phyloP scores from a whole-genome alignment of 2,113 vertebrate genomes.

The Columba janthina region DNA sequence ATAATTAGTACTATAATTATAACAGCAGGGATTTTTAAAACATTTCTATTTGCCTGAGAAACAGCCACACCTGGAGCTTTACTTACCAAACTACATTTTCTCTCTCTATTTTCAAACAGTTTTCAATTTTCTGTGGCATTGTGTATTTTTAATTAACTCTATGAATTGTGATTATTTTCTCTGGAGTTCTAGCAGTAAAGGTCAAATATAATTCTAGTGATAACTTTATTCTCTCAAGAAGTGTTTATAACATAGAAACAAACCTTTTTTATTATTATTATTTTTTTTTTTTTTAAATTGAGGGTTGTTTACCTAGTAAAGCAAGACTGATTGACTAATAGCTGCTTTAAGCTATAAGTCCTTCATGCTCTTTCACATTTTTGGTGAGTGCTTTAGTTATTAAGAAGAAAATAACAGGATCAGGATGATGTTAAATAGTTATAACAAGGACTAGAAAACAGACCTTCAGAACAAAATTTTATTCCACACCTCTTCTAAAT shows the following conservation, averaged over 20 bases:
- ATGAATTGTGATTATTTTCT: conserved; percentile 13
- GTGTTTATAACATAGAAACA: neutral
- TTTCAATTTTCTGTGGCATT: conserved; percentile 7
- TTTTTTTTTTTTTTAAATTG: too few relatives aligned
- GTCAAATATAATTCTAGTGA: neutral
- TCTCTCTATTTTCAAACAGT: neutral
- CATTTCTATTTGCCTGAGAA: neutral
- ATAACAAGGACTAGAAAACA: neutral
- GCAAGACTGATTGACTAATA: neutral
- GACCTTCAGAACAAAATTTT: neutral
- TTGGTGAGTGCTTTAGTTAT: neutral
- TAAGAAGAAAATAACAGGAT: neutral
- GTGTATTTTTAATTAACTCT: conserved; percentile 35
- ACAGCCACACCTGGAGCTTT: conserved; percentile 8
- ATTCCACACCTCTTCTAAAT: neutral
- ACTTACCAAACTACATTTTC: neutral
- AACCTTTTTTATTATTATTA: neutral
- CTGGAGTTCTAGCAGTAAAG: neutral
- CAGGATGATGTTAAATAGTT: neutral
- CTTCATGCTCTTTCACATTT: neutral
- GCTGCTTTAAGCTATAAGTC: neutral
- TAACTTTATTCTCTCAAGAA: neutral
- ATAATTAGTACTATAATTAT: neutral
- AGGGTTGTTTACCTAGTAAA: neutral
- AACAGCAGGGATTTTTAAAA: neutral